phyloP scores from a whole-genome alignment of 2,113 vertebrate species.

The Oenanthe oenanthe region DNA sequence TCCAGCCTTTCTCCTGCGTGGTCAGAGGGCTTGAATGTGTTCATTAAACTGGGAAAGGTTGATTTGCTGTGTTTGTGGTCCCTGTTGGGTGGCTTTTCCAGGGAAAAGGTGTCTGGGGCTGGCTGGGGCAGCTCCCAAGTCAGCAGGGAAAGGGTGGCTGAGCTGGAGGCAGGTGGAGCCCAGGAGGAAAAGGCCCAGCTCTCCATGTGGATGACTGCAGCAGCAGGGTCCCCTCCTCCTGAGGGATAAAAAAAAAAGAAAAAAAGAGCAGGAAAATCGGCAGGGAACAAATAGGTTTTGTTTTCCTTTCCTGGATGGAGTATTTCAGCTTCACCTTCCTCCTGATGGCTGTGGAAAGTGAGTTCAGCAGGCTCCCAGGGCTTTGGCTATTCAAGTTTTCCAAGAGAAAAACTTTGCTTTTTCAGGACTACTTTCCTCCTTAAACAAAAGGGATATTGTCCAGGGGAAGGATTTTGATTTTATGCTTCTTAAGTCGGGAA shows the following conservation, averaged over 20 bases:
- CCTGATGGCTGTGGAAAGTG: not conserved
- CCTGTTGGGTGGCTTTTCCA: rapidly evolving
- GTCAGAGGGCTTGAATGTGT: not conserved
- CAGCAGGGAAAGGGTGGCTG: not conserved
- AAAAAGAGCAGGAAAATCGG: not conserved
- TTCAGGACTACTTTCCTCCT: not conserved
- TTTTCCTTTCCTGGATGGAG: slow-evolving; percentile 12
- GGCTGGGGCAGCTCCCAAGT: not conserved
- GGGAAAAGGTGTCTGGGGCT: not conserved
- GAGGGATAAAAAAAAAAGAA: not conserved
- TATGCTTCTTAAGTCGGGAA: not conserved
- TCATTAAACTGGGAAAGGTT: not conserved
- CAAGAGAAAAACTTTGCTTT: not conserved
- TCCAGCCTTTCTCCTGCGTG: rapidly evolving
- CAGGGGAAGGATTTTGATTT: slow-evolving; percentile 24
- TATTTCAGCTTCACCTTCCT: slow-evolving; percentile 29
- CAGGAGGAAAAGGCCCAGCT: not conserved
- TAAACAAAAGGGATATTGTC: slow-evolving; percentile 21
- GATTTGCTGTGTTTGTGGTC: rapidly evolving
- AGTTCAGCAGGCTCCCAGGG: not conserved
- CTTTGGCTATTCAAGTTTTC: not conserved
- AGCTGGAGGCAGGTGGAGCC: not conserved
- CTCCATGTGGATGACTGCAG: not conserved
- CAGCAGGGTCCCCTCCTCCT: not conserved
- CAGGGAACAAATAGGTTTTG: not conserved